Evolutionary conservation across 2,888 invertebrate genomes (phyloP), one percentile per base, ranked within the genome.

Genomic region (Anarsia innoxiella): DNA sequence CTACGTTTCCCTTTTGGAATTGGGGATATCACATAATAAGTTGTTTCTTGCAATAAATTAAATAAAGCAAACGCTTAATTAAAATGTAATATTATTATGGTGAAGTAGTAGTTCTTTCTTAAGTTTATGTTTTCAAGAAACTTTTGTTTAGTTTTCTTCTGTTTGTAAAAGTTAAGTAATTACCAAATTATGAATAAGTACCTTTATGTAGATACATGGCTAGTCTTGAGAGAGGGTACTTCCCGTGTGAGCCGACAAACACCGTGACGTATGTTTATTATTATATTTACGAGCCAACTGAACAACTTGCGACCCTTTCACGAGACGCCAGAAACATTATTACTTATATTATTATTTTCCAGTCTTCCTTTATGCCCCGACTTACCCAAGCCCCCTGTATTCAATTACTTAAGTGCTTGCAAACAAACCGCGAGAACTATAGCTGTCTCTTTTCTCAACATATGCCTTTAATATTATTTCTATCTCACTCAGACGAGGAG

Each of bases 361-460:
- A 72, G 72, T 71, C 69, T 71, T 64, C 68, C 63, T 67, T 71
- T 65, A 68, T 67, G 55, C 55, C 63, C 61, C 65, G 54, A 70
- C 67, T 76, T 69, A 65, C 69, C 64, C 65, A 51, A 58, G 53
- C 66, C 68, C 73, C 72, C 70, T 64, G 65, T 63, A 66, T 80
- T 79, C 80, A 82, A 83, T 83, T 82, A 84, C 80, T 77, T 82
- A 80, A 83, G 82, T 82, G 79, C 72, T 72, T 53, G 53, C 55
- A 54, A 59, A 59, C 62, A 57, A 56, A 61, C 63, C 62, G 54
- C 55, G 55, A 42, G 49, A 57, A 51, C 49, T 71, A 66, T 45
- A 42, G 30, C 49, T 36, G 46, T 77, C 77, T 65, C 65, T 42
- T 48, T 41, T 48, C 76, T 59, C 47, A 43, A 53, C 61, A 46